phyloP scores from a whole-genome alignment of 2,797 vertebrate species.

The Bryconaethiops microstoma region DNA sequence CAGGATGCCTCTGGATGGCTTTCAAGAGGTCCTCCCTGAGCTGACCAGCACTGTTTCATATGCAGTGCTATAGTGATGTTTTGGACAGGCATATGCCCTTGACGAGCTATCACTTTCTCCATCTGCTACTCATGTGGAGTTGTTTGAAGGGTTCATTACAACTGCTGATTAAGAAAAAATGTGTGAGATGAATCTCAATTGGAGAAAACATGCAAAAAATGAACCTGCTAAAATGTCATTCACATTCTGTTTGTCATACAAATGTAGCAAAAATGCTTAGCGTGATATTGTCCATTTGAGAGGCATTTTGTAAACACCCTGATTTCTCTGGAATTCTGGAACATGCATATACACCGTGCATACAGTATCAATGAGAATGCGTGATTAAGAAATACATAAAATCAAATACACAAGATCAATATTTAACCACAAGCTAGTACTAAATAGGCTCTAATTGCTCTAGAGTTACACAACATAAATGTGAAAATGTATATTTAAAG shows the following conservation, averaged over 20 bases:
- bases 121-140: slow-evolving; percentile 57
- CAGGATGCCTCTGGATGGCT: slow-evolving; percentile 57
- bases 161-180: slow-evolving; percentile 21
- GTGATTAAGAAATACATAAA: neutral
- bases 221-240: neutral
- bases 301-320: neutral
- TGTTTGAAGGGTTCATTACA: slow-evolving; percentile 10
- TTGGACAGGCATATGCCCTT: slow-evolving; percentile 54
- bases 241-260: neutral
- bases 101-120: slow-evolving; percentile 50
- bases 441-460: neutral
- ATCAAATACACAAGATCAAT: neutral
- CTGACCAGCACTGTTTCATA: slow-evolving; percentile 66
- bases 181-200: slow-evolving; percentile 4
- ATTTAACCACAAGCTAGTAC: neutral
- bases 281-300: neutral
- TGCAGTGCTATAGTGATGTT: slow-evolving; percentile 57
- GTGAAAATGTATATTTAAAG: neutral
- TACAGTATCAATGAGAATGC: neutral
- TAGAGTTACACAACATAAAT: neutral
- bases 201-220: neutral
- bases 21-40: slow-evolving; percentile 59
- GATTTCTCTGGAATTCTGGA: neutral
- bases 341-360: neutral
- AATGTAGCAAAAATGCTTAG: neutral